Conservation (phyloP, 2,797 vertebrate genomes). For the Bradypodion pumilum region DNA sequence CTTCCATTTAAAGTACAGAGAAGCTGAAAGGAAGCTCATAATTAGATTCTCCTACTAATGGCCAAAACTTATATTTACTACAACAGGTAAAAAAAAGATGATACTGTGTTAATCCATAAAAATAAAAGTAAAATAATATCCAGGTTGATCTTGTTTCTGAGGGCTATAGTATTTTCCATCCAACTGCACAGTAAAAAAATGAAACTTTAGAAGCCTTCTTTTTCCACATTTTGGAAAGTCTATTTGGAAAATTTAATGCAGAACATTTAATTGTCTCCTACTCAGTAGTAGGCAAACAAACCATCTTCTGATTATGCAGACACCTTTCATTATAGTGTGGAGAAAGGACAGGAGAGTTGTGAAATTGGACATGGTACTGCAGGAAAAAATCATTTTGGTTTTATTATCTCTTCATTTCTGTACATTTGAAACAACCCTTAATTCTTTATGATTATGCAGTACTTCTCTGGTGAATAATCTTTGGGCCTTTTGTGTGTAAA, state of each 20-base stretch:
- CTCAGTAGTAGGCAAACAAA: no score
- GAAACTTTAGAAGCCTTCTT: not conserved
- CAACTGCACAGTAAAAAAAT: not conserved
- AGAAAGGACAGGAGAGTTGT: not conserved
- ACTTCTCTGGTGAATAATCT: not conserved
- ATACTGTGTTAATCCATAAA: no score
- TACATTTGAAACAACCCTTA: slow-evolving; percentile 1
- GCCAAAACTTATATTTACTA: no score
- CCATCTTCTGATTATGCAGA: no score
- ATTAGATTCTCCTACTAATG: no score
- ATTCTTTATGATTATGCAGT: not conserved
- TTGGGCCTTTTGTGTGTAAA: not conserved
- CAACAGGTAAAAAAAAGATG: no score
- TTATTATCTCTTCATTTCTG: not conserved
- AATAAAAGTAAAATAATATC: no score
- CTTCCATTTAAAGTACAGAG: not conserved
- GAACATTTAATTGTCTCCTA: not conserved
- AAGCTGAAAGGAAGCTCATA: not conserved
- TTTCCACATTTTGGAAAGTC: not conserved
- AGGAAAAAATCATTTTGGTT: not conserved
- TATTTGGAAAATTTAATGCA: not conserved
- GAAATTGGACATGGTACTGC: not conserved
- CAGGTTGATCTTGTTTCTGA: no score
- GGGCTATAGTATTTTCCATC: no score
- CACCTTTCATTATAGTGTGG: not conserved